phyloP scores from a whole-genome alignment of 2,888 invertebrate species.

The Yponomeuta malinellus region DNA sequence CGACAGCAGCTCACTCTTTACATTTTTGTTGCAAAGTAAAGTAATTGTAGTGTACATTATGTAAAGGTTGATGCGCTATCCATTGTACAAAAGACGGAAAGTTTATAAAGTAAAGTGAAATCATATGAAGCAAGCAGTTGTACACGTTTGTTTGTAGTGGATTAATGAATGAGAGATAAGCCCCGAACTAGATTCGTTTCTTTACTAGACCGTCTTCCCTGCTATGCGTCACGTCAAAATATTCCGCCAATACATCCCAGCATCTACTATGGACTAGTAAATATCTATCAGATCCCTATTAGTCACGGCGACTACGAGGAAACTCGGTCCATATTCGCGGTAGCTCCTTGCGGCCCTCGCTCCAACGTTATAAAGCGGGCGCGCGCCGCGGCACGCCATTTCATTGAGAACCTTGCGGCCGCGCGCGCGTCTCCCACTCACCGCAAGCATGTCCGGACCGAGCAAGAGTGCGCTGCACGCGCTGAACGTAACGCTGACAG shows the following conservation, averaged over 20 bases:
- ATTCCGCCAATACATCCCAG: neutral
- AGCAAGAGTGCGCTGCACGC: conserved; percentile 34
- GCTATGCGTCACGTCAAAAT: neutral
- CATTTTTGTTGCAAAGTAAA: too few relatives aligned
- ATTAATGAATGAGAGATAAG: too few relatives aligned
- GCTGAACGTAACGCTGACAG: conserved; percentile 41
- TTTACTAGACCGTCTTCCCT: too few relatives aligned
- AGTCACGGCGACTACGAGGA: neutral
- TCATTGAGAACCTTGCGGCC: neutral
- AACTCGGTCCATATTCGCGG: neutral
- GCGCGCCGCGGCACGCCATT: conserved; percentile 9
- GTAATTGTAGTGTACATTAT: too few relatives aligned
- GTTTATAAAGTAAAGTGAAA: too few relatives aligned
- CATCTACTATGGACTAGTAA: neutral
- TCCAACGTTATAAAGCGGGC: neutral
- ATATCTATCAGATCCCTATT: neutral
- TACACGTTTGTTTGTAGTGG: too few relatives aligned
- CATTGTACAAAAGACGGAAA: too few relatives aligned
- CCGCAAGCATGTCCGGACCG: conserved; percentile 28
- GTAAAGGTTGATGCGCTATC: too few relatives aligned
- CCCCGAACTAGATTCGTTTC: too few relatives aligned
- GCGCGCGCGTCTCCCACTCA: neutral
- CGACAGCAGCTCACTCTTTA: too few relatives aligned
- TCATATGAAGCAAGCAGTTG: too few relatives aligned
- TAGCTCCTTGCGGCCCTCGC: conserved; percentile 3